phyloP scores from a whole-genome alignment of 2,797 vertebrate species.

The Oryzias sinensis region DNA sequence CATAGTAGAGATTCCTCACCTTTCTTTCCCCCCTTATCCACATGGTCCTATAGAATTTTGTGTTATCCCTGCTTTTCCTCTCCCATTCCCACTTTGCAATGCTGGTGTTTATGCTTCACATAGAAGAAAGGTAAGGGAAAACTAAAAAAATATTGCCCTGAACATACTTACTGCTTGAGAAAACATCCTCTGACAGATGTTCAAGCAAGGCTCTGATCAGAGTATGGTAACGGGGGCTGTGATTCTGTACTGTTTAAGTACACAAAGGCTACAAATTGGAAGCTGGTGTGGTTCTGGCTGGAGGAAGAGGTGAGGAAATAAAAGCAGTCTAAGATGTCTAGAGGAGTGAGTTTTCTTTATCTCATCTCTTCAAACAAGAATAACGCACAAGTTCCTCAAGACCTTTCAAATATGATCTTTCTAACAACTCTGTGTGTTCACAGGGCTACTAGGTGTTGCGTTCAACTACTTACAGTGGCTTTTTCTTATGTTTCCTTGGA shows the following conservation, averaged over 20 bases:
- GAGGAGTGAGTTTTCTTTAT: no score
- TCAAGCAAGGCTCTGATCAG: conserved; percentile 55
- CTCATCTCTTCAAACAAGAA: no score
- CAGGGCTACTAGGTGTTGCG: no score
- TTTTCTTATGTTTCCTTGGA: no score
- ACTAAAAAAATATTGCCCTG: conserved; percentile 81
- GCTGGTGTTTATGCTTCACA: conserved; percentile 69
- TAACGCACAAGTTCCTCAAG: no score
- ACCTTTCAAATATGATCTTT: no score
- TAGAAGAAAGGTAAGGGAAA: conserved; percentile 77
- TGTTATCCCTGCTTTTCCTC: conserved; percentile 25
- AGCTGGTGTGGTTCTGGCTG: conserved; percentile 38
- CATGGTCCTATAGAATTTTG: conserved; percentile 6
- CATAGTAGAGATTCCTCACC: background rate
- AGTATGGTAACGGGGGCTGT: conserved; percentile 31
- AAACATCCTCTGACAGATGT: conserved; percentile 82
- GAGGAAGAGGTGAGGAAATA: background rate
- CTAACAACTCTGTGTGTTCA: no score
- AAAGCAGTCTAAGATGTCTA: background rate
- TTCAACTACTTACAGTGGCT: no score
- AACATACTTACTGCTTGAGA: conserved; percentile 73
- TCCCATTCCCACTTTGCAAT: conserved; percentile 35
- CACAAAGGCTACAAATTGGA: conserved; percentile 64
- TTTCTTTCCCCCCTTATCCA: conserved; percentile 7
- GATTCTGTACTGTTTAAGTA: conserved; percentile 47